Evolutionary conservation across 2,797 vertebrate genomes (phyloP).

Genomic region (Tadarida brasiliensis): DNA sequence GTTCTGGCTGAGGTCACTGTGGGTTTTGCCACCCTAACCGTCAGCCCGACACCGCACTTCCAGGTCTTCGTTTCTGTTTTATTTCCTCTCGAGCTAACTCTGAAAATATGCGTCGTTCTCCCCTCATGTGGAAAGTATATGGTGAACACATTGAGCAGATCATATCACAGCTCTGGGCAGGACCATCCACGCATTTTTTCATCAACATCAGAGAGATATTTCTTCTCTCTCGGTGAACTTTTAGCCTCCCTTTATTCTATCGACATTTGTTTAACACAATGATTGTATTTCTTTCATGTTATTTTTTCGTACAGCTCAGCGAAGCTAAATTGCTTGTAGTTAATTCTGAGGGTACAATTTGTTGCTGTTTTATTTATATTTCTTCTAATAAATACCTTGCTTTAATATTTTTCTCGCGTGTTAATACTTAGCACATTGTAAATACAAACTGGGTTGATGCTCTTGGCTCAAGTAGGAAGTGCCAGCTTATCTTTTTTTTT

Average conservation of each 20-base stretch:
- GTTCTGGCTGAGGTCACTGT: rapidly evolving
- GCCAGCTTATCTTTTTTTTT: constrained; percentile 24
- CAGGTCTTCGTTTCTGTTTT: background rate
- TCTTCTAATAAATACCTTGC: constrained; percentile 57
- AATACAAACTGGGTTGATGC: constrained; percentile 33
- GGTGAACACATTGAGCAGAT: background rate
- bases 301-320: background rate
- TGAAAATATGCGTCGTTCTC: background rate
- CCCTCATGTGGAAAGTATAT: rapidly evolving
- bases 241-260: constrained; percentile 64
- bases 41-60: rapidly evolving
- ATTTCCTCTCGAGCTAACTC: background rate
- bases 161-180: background rate
- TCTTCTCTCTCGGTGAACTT: constrained; percentile 62
- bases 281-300: constrained; percentile 17
- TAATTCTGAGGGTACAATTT: constrained; percentile 13
- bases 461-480: background rate
- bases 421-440: constrained; percentile 64
- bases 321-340: constrained; percentile 20
- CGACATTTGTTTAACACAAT: constrained; percentile 53
- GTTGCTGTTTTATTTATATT: constrained; percentile 59
- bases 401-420: constrained; percentile 53
- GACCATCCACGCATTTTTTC: background rate
- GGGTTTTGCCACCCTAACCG: rapidly evolving
- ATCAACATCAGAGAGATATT: constrained; percentile 39